phyloP scores from a whole-genome alignment of 2,797 vertebrate genomes.

The Sphenodon punctatus region DNA sequence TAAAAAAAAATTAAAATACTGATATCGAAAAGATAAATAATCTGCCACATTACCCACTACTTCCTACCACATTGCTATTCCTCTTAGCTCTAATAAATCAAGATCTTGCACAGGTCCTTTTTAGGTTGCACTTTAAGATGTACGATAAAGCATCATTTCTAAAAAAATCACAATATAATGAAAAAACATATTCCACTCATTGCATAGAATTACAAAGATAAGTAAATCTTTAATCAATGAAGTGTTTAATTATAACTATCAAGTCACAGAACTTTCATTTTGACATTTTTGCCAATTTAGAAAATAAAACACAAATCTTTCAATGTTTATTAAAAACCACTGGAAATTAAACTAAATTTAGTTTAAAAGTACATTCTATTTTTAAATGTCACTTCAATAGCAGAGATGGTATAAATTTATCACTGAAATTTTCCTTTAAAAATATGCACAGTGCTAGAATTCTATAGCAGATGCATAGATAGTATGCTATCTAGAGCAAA shows the following conservation, averaged over 20 bases:
- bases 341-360: neutral
- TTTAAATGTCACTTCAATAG: neutral
- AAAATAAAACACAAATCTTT: neutral
- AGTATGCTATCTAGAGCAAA: neutral
- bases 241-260: neutral
- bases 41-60: neutral
- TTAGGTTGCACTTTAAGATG: constrained; percentile 37
- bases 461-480: neutral
- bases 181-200: constrained; percentile 39
- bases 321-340: neutral
- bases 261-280: constrained; percentile 4
- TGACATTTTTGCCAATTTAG: neutral
- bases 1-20: too few species aligned
- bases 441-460: neutral
- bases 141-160: neutral
- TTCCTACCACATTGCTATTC: constrained; percentile 31
- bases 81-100: constrained; percentile 29
- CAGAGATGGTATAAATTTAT: accelerated
- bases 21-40: too few species aligned
- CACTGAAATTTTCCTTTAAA: neutral
- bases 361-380: neutral
- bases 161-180: constrained; percentile 26
- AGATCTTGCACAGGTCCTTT: neutral
- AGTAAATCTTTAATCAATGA: constrained; percentile 26
- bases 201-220: constrained; percentile 4